Evolutionary conservation across 2,888 invertebrate genomes (phyloP).

Genomic region (Epistrophe eligans): DNA sequence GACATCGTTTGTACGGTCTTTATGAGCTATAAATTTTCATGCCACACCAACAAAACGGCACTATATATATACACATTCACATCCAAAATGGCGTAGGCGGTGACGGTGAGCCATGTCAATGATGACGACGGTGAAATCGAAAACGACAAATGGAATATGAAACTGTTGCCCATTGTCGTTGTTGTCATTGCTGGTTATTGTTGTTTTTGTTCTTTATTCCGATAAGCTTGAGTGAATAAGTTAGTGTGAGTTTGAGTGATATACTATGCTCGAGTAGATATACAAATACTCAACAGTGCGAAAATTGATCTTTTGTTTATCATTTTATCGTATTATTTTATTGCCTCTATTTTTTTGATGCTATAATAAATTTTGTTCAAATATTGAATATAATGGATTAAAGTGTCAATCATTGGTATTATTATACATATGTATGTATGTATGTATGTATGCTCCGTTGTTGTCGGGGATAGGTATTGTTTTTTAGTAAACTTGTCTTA

Average conservation of each 20-base stretch:
- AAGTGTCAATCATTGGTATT: slow-evolving; percentile 27
- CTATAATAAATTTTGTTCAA: slow-evolving; percentile 33
- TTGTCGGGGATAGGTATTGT: not conserved
- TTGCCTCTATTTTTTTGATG: not conserved
- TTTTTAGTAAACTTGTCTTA: not conserved
- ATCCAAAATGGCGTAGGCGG: slow-evolving; percentile 43
- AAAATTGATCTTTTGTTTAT: slow-evolving; percentile 48
- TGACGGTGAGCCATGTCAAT: slow-evolving; percentile 25
- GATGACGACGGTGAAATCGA: slow-evolving; percentile 39
- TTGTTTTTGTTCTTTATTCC: slow-evolving; percentile 2
- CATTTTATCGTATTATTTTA: slow-evolving; percentile 39
- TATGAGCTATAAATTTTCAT: slow-evolving; percentile 59
- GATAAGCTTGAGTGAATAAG: slow-evolving; percentile 6
- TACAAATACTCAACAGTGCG: slow-evolving; percentile 29
- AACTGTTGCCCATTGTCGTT: slow-evolving; percentile 31
- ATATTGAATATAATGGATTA: slow-evolving; percentile 35
- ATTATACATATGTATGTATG: not conserved
- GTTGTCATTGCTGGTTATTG: not conserved
- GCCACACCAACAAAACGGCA: slow-evolving; percentile 40
- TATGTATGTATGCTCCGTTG: not conserved
- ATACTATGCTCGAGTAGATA: slow-evolving; percentile 3
- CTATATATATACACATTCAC: not conserved
- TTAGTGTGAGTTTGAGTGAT: slow-evolving; percentile 23
- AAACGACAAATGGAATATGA: slow-evolving; percentile 22
- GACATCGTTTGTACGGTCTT: slow-evolving; percentile 61